Conservation (phyloP, 2,113 vertebrate genomes). For the Hirundichthys speculiger region DNA sequence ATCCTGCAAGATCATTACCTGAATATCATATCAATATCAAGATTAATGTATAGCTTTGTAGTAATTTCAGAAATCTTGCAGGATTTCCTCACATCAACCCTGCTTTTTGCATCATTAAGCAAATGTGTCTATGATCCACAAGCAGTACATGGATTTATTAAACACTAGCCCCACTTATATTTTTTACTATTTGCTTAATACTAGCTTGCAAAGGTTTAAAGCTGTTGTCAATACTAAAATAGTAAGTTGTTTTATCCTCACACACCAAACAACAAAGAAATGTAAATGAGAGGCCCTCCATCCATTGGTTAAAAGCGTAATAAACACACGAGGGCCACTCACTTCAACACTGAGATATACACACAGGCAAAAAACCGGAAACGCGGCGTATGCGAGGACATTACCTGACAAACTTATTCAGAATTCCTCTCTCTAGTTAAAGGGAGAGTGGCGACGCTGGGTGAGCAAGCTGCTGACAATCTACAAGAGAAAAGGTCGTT, state of each 20-base stretch:
- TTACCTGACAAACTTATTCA: slow-evolving; percentile 71
- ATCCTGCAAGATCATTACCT: slow-evolving; percentile 76
- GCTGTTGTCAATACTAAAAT: slow-evolving; percentile 70
- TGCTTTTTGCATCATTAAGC: slow-evolving; percentile 86
- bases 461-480: slow-evolving; percentile 77
- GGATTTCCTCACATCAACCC: slow-evolving; percentile 77
- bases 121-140: slow-evolving; percentile 77
- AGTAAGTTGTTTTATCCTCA: slow-evolving; percentile 55
- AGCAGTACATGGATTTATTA: slow-evolving; percentile 62
- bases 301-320: slow-evolving; percentile 45
- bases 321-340: slow-evolving; percentile 46
- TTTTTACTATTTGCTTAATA: slow-evolving; percentile 66
- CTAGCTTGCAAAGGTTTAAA: slow-evolving; percentile 74
- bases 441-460: slow-evolving; percentile 68
- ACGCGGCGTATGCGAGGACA: slow-evolving; percentile 40
- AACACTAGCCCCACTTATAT: slow-evolving; percentile 74
- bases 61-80: slow-evolving; percentile 63
- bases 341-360: slow-evolving; percentile 40
- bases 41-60: slow-evolving; percentile 53
- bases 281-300: slow-evolving; percentile 42
- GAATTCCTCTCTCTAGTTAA: slow-evolving; percentile 69
- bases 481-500: slow-evolving; percentile 56
- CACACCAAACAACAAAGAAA: slow-evolving; percentile 37
- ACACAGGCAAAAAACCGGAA: slow-evolving; percentile 36
- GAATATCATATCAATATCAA: slow-evolving; percentile 73